Conservation (phyloP, 92 coral and sea anemone genomes). For the Diadumene lineata region DNA sequence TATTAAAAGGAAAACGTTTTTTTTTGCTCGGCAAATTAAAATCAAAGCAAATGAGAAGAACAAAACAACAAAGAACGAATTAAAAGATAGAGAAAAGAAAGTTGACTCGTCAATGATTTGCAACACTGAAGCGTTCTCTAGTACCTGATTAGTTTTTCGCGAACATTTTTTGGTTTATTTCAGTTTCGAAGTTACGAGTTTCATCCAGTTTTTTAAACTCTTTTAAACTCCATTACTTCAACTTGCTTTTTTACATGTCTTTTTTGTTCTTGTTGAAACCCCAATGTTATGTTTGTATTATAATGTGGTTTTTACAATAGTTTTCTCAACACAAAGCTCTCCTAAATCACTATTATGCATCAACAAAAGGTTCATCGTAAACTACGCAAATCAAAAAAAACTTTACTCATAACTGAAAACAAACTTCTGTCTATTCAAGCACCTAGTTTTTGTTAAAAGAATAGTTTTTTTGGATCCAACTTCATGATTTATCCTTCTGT, state of each 20-base stretch:
- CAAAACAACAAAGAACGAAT: constrained; percentile 29
- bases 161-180: not conserved
- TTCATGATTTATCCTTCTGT: too few relatives aligned
- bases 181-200: not conserved
- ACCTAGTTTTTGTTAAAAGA: not conserved
- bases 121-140: not conserved
- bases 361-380: constrained; percentile 20
- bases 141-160: not conserved
- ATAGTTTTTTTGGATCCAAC: not conserved
- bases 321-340: constrained; percentile 3
- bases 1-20: not conserved
- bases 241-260: not conserved
- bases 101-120: constrained; percentile 8
- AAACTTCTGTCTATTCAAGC: not conserved
- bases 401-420: not conserved
- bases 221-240: not conserved
- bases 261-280: not conserved
- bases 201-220: not conserved
- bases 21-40: constrained; percentile 16
- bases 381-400: not conserved
- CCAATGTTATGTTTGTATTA: constrained; percentile 13
- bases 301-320: constrained; percentile 32
- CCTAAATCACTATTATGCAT: constrained; percentile 25
- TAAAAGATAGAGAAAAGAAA: constrained; percentile 27
- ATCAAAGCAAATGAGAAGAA: not conserved